A percentile compares a stretch with the other conserved stretches of the same genome.
Conservation (phyloP, 1,140 invertebrate genomes). For the Penaeus indicus region DNA sequence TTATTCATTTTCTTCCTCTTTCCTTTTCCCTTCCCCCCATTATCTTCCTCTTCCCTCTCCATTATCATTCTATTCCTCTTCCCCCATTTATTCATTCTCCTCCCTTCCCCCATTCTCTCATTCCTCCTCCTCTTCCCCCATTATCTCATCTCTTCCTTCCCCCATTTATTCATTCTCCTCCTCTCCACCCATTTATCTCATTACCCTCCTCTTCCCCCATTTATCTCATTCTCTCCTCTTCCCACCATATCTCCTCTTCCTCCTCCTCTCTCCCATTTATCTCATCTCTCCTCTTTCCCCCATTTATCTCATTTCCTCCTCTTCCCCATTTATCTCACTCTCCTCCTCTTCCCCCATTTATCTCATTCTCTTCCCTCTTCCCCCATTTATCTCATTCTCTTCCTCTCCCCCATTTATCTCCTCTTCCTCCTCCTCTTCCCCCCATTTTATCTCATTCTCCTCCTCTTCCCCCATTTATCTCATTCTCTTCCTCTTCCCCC, state of each 20-base stretch:
- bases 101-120: neutral
- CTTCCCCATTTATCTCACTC: too few species aligned
- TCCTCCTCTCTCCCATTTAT: neutral
- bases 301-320: too few species aligned
- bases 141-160: neutral
- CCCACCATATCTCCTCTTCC: neutral
- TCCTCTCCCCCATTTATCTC: conserved; percentile 16
- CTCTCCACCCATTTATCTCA: neutral
- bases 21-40: neutral
- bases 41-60: neutral
- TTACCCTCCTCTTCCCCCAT: too few species aligned
- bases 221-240: too few species aligned
- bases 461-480: too few species aligned
- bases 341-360: too few species aligned
- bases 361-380: too few species aligned
- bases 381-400: conserved; percentile 67
- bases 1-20: neutral
- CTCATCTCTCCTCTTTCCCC: neutral
- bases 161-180: neutral
- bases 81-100: neutral
- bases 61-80: neutral
- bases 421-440: neutral
- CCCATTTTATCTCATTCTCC: neutral
- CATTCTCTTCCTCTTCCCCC: too few species aligned
- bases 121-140: neutral